Percentiles rank a stretch among this genome's conserved stretches.
Evolutionary conservation across 2,888 invertebrate species (phyloP).

Genomic region (Melanargia galathea): DNA sequence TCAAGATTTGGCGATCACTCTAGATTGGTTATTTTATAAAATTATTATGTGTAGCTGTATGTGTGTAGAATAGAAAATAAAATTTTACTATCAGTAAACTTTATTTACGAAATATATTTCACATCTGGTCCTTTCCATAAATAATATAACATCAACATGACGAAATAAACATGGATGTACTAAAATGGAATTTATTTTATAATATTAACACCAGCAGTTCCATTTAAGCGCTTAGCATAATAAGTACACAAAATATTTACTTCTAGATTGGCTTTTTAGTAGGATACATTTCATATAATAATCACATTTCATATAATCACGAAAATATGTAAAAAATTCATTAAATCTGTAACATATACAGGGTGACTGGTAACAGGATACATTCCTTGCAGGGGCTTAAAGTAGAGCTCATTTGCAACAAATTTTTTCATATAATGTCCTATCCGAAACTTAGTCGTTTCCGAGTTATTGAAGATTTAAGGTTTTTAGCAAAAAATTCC

Average conservation of each 20-base stretch:
- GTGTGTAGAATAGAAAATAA: conserved; percentile 22
- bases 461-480: no score
- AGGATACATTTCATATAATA: conserved; percentile 13
- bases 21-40: no score
- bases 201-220: conserved; percentile 44
- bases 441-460: no score
- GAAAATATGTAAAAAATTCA: conserved; percentile 44
- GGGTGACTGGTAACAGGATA: no score
- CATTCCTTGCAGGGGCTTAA: no score
- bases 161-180: conserved; percentile 25
- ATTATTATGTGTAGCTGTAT: no score
- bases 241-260: conserved; percentile 41
- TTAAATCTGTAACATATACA: conserved; percentile 8
- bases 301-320: no score
- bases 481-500: no score
- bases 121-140: conserved; percentile 47
- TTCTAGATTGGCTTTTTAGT: conserved; percentile 25
- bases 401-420: no score
- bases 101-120: conserved; percentile 46
- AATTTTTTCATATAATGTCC: no score
- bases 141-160: conserved; percentile 40
- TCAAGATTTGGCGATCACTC: no score
- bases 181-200: conserved; percentile 47
- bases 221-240: conserved; percentile 43
- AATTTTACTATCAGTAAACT: conserved; percentile 38